These are phyloP conservation scores for Chelon labrosus DNA, from an alignment of 2,797 vertebrate genomes.

Conservation along the genomic window DNA sequence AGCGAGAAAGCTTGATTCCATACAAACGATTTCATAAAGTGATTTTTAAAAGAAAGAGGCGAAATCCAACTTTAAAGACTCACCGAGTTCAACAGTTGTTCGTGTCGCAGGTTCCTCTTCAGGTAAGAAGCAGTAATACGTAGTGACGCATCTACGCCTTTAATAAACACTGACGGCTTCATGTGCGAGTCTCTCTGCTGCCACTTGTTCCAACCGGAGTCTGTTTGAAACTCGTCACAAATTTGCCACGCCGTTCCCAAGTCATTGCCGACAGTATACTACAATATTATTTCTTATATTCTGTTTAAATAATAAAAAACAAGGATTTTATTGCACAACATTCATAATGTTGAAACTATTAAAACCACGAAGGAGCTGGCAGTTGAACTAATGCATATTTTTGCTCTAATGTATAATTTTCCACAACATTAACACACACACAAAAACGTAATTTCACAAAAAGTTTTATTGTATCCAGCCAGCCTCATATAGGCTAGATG, in stretches of 20 bases:
- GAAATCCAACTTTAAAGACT: neutral
- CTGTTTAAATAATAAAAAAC: neutral
- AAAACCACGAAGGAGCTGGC: too few species aligned
- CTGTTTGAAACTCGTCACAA: too few species aligned
- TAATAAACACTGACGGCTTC: neutral
- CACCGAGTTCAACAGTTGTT: constrained; percentile 1
- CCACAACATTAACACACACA: too few species aligned
- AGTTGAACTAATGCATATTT: too few species aligned
- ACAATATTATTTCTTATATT: neutral
- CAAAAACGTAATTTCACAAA: too few species aligned
- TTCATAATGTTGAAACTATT: neutral
- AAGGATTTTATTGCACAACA: neutral
- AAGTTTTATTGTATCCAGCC: too few species aligned
- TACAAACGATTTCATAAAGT: too few species aligned
- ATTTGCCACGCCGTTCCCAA: too few species aligned
- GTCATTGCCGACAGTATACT: neutral
- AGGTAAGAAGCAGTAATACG: constrained; percentile 22
- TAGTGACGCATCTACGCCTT: constrained; percentile 21
- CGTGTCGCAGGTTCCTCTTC: constrained; percentile 38
- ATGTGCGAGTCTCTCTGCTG: neutral
- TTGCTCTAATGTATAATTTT: too few species aligned
- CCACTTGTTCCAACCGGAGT: neutral
- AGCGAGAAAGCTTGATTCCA: too few species aligned
- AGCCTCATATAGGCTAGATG: too few species aligned
- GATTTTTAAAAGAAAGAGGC: neutral